Evolutionary conservation across 2,113 vertebrate genomes (phyloP).

Genomic region (Chaetops frenatus): DNA sequence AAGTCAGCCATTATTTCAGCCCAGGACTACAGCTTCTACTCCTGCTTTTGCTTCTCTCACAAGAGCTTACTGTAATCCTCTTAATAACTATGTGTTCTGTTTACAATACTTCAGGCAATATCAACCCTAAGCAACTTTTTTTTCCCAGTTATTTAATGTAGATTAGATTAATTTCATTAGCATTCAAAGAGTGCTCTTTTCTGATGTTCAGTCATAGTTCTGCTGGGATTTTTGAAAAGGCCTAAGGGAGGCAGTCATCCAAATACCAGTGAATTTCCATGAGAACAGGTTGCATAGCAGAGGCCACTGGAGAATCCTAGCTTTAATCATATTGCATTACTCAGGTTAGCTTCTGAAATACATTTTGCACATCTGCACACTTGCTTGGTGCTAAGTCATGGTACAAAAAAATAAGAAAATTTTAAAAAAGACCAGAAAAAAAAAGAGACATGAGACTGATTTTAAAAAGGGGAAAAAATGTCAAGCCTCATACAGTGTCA

Average conservation of each 20-base stretch:
- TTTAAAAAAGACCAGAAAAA: background rate
- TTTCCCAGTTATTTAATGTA: background rate
- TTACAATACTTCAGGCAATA: conserved; percentile 19
- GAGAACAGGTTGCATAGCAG: background rate
- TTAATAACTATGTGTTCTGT: conserved; percentile 8
- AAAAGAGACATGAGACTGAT: background rate
- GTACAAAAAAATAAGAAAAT: background rate
- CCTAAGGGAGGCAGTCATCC: background rate
- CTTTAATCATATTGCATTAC: background rate
- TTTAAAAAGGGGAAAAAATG: fast-evolving
- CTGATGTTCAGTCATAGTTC: background rate
- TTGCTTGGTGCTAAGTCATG: background rate
- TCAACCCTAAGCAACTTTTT: background rate
- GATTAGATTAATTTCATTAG: conserved; percentile 24
- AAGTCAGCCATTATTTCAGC: background rate
- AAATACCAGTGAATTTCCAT: background rate
- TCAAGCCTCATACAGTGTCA: fast-evolving
- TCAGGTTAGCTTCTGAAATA: background rate
- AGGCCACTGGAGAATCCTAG: background rate
- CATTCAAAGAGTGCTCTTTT: background rate
- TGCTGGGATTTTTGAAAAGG: background rate
- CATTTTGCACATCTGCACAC: background rate
- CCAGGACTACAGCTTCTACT: background rate
- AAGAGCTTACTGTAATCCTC: conserved; percentile 17
- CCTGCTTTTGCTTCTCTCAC: background rate